These are phyloP conservation scores for Sepiola atlantica DNA, from an alignment of 2,888 invertebrate genomes.

Conservation along the genomic window DNA sequence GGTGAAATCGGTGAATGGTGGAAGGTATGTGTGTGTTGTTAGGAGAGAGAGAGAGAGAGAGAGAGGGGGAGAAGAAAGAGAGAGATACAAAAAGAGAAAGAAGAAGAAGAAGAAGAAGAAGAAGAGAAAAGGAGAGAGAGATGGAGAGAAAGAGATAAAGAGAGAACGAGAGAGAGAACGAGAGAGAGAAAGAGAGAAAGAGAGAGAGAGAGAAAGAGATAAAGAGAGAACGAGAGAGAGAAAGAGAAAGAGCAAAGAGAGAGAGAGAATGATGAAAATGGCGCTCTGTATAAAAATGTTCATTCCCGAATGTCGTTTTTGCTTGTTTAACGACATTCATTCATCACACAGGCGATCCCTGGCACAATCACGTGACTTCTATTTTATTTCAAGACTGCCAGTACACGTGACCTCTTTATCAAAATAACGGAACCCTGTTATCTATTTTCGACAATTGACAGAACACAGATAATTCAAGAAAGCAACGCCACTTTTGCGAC, in stretches of 20 bases:
- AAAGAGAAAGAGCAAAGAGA: slow-evolving; percentile 23
- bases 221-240: slow-evolving; percentile 33
- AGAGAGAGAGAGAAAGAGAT: slow-evolving; percentile 45
- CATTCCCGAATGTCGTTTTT: background rate
- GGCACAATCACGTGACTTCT: too few species aligned
- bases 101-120: background rate
- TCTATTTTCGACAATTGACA: too few species aligned
- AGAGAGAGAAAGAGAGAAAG: slow-evolving; percentile 48
- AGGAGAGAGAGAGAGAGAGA: background rate
- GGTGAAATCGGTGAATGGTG: background rate
- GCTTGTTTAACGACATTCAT: too few species aligned
- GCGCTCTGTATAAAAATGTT: background rate
- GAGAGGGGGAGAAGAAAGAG: background rate
- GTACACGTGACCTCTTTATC: too few species aligned
- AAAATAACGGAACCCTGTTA: too few species aligned
- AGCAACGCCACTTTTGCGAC: too few species aligned
- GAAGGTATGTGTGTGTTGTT: background rate
- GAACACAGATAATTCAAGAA: too few species aligned
- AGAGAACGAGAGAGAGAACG: slow-evolving; percentile 48
- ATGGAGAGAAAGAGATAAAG: slow-evolving; percentile 43
- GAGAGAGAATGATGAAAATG: background rate
- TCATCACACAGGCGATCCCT: too few species aligned
- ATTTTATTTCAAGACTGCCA: too few species aligned
- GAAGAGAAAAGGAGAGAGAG: background rate
- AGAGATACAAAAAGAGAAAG: background rate